phyloP scores from a whole-genome alignment of 2,888 invertebrate species.

The Ichneumoninae sp. region DNA sequence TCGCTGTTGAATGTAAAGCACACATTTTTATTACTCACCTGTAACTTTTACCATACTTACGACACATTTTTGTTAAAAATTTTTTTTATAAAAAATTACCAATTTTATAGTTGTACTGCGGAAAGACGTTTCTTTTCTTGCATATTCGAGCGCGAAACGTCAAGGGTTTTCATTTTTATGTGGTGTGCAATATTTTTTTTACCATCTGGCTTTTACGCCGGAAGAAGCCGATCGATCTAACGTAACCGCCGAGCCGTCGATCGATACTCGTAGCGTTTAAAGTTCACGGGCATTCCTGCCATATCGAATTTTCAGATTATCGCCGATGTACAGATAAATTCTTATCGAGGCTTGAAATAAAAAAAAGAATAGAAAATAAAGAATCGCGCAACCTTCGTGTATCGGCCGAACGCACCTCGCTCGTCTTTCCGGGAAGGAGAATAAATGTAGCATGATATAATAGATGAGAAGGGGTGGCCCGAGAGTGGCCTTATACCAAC shows the following conservation, averaged over 20 bases:
- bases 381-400: background rate
- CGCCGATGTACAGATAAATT: conserved; percentile 1
- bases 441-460: conserved; percentile 14
- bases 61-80: no score
- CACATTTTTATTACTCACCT: no score
- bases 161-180: no score
- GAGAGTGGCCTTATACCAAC: conserved; percentile 7
- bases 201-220: background rate
- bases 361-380: background rate
- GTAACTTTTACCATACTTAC: no score
- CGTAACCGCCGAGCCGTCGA: background rate
- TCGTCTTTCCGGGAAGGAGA: conserved; percentile 10
- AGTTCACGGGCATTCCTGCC: background rate
- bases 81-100: no score
- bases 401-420: background rate
- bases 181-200: no score
- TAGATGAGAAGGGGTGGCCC: background rate
- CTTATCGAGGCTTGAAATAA: conserved; percentile 24
- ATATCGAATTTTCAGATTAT: background rate
- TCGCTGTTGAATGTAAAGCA: background rate
- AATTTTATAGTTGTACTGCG: no score
- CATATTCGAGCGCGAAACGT: no score
- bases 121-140: no score
- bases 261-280: background rate
- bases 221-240: background rate